Base-by-base conservation (phyloP, 2,113 vertebrate genomes). In the Thalassarche chlororhynchos region DNA sequence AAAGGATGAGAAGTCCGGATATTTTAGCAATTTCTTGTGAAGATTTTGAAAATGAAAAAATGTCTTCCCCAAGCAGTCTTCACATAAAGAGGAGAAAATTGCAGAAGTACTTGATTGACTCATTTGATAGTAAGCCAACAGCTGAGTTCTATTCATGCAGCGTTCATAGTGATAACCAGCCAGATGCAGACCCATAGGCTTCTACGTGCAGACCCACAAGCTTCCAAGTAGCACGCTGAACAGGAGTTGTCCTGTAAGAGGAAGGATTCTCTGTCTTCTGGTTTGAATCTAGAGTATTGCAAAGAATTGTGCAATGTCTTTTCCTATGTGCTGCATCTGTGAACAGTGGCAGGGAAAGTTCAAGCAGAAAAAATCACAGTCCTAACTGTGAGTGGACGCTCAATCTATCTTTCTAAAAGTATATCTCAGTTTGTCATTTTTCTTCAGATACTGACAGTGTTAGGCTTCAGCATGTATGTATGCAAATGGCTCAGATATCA, bases 401-500 rank as follows among this genome's bases (percentile, higher is more conserved):
- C 4, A 9, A 40, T 90, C 84, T 87, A 23, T 92, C 86, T 85
- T 91, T 89, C 69, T 57, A 12, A 18, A 91, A 87, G 65, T 78
- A 12, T 84, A 52, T 91, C 36, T 75, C 55, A 40, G 61, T 87
- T 87, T 87, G 61, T 82, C 36, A n/a, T 89, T 90, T 95, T 81
- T 79, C 81, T 83, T 82, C 69, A 79, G 74, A 76, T 51, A 34
- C 57, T 93, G 77, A 64, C 81, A 87, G 57, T 61, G 36, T 72
- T 87, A 93, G 61, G 10, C 66, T 96, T 91, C 72, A 82, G 34
- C 5, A 1, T 69, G 40, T 76, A 18, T 82, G 49, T 85, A 96
- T 95, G 95, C 70, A 96, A 97, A 97, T 85, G 55, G 49, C 84
- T 36, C 77, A 91, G 40, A 89, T 93, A 95, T 87, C 91, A 94